phyloP scores from a whole-genome alignment of 1,140 invertebrate species.

The Pachyrhynchus sulphureomaculatus region DNA sequence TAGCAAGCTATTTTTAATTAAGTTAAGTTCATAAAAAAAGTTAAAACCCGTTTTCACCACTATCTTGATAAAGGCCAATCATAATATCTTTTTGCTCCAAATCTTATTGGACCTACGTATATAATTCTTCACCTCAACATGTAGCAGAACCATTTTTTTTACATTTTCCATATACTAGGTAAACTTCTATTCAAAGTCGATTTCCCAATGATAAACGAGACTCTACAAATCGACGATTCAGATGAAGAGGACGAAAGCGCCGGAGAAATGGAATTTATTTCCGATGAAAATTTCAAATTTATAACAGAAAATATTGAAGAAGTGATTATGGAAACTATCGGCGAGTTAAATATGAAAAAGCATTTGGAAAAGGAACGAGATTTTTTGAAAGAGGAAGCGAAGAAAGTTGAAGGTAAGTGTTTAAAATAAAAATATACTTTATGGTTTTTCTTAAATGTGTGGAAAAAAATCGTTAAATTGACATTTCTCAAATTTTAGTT shows the following conservation, averaged over 20 bases:
- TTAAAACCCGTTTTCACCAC: too few relatives aligned
- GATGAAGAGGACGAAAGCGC: constrained; percentile 55
- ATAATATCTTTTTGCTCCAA: too few relatives aligned
- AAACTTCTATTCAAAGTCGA: constrained; percentile 53
- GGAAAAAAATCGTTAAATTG: too few relatives aligned
- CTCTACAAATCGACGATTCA: constrained; percentile 59
- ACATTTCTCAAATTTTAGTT: too few relatives aligned
- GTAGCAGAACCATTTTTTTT: too few relatives aligned
- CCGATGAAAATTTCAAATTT: constrained; percentile 48
- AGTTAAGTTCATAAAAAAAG: too few relatives aligned
- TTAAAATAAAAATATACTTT: not conserved
- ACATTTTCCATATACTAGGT: not conserved
- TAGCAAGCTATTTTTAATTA: too few relatives aligned
- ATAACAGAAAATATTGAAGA: constrained; percentile 54
- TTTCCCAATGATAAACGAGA: constrained; percentile 55
- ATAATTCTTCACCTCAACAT: too few relatives aligned
- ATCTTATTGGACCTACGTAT: too few relatives aligned
- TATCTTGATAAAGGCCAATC: too few relatives aligned
- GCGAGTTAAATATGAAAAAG: constrained; percentile 53
- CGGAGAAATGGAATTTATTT: constrained; percentile 39
- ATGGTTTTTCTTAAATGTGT: too few relatives aligned
- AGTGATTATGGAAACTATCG: constrained; percentile 51
- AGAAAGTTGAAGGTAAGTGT: constrained; percentile 29
- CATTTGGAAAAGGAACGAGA: constrained; percentile 47
- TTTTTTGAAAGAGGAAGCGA: constrained; percentile 32